Conservation (phyloP, 2,797 vertebrate species). For the Bovichtus diacanthus region DNA sequence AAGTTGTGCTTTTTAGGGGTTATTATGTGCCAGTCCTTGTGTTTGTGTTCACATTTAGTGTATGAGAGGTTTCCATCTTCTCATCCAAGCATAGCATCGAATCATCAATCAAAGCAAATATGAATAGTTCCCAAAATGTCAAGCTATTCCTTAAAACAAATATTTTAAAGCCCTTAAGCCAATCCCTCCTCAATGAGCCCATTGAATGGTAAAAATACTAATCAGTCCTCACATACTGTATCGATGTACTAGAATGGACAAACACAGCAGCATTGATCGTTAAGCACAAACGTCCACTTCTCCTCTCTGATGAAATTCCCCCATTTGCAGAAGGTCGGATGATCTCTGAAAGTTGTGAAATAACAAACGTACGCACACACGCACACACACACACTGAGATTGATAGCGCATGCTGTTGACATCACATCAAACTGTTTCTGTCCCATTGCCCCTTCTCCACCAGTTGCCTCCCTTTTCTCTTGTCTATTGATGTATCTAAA, state of each 20-base stretch:
- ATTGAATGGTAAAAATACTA: neutral
- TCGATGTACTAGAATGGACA: neutral
- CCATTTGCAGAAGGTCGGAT: slow-evolving; percentile 44
- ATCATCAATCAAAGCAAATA: neutral
- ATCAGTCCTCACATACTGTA: neutral
- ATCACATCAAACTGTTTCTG: slow-evolving; percentile 50
- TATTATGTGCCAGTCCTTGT: neutral
- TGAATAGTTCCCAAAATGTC: neutral
- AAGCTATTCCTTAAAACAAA: neutral
- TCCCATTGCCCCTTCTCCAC: slow-evolving; percentile 57
- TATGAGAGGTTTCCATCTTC: no score
- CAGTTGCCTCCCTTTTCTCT: neutral
- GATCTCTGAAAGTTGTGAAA: slow-evolving; percentile 49
- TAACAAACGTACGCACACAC: slow-evolving; percentile 11
- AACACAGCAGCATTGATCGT: slow-evolving; percentile 1
- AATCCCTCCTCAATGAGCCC: neutral
- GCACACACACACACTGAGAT: neutral
- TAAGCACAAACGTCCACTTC: slow-evolving; percentile 21
- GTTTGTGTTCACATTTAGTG: neutral
- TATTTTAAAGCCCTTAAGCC: neutral
- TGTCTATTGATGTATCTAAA: slow-evolving; percentile 43
- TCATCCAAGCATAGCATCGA: no score
- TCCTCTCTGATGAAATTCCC: slow-evolving; percentile 30
- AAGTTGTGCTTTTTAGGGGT: no score
- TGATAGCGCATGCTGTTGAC: slow-evolving; percentile 29